Conservation (phyloP, 2,888 invertebrate genomes). For the Anorthoa munda region DNA sequence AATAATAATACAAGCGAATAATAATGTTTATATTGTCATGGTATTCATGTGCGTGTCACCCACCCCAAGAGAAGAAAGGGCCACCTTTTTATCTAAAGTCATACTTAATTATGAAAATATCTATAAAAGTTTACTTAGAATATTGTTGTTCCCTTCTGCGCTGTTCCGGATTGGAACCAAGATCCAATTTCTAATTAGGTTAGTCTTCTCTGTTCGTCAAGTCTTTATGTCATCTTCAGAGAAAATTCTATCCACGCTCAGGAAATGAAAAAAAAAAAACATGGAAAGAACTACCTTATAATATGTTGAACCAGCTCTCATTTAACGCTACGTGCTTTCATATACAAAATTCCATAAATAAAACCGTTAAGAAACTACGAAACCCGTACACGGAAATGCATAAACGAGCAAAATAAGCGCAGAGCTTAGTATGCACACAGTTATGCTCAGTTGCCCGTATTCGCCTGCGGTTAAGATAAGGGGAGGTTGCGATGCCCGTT, state of each 20-base stretch:
- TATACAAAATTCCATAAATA: constrained; percentile 60
- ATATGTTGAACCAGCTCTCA: constrained; percentile 27
- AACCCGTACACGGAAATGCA: constrained; percentile 61
- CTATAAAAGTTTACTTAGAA: background rate
- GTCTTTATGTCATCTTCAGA: constrained; percentile 13
- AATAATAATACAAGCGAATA: background rate
- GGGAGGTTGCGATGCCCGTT: constrained; percentile 62
- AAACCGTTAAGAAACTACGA: constrained; percentile 63
- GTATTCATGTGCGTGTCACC: too few species aligned
- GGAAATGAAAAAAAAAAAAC: background rate
- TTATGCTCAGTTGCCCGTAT: constrained; percentile 64
- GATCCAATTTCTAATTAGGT: constrained; percentile 39
- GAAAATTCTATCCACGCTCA: constrained; percentile 9
- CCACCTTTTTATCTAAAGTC: background rate
- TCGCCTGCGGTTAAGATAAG: constrained; percentile 71
- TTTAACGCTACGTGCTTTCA: constrained; percentile 41
- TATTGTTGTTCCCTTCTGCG: constrained; percentile 1
- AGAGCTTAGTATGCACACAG: constrained; percentile 63
- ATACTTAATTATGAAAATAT: background rate
- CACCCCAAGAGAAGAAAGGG: too few species aligned
- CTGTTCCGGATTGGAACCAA: constrained; percentile 3
- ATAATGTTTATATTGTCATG: too few species aligned
- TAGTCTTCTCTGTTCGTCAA: background rate
- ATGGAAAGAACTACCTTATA: constrained; percentile 19
- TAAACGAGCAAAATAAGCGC: constrained; percentile 55